Conservation (phyloP, 2,113 vertebrate genomes). For the Oncorhynchus mykiss region DNA sequence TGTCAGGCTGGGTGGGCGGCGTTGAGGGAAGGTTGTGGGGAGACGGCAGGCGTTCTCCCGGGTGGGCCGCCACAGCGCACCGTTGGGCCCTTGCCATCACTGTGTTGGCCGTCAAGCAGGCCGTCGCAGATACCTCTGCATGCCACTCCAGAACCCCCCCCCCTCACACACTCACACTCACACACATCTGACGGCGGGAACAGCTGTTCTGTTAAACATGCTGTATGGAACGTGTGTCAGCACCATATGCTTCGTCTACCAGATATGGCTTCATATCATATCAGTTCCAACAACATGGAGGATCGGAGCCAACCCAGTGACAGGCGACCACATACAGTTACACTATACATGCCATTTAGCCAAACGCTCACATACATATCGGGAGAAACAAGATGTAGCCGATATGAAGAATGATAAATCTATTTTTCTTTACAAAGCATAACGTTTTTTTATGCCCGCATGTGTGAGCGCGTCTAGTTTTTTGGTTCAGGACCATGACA, state of each 20-base stretch:
- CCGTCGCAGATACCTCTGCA: slow-evolving; percentile 2
- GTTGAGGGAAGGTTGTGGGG: slow-evolving; percentile 1
- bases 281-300: background rate
- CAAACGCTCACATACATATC: slow-evolving; percentile 28
- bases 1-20: background rate
- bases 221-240: slow-evolving; percentile 7
- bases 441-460: slow-evolving; percentile 65
- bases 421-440: slow-evolving; percentile 21
- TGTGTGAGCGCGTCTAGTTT: slow-evolving; percentile 65
- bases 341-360: slow-evolving; percentile 42
- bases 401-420: slow-evolving; percentile 44
- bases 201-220: slow-evolving; percentile 82
- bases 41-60: slow-evolving; percentile 25
- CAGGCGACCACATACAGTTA: slow-evolving; percentile 10
- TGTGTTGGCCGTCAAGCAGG: background rate
- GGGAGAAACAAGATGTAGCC: slow-evolving; percentile 42
- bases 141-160: slow-evolving; percentile 80
- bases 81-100: slow-evolving; percentile 13
- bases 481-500: slow-evolving; percentile 75
- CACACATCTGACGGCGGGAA: slow-evolving; percentile 79
- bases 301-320: slow-evolving; percentile 19
- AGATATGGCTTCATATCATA: slow-evolving; percentile 82
- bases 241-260: slow-evolving; percentile 58
- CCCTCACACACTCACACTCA: too few species aligned
- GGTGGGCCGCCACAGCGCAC: slow-evolving; percentile 13